phyloP scores from a whole-genome alignment of 2,797 vertebrate genomes.

The Semotilus atromaculatus region DNA sequence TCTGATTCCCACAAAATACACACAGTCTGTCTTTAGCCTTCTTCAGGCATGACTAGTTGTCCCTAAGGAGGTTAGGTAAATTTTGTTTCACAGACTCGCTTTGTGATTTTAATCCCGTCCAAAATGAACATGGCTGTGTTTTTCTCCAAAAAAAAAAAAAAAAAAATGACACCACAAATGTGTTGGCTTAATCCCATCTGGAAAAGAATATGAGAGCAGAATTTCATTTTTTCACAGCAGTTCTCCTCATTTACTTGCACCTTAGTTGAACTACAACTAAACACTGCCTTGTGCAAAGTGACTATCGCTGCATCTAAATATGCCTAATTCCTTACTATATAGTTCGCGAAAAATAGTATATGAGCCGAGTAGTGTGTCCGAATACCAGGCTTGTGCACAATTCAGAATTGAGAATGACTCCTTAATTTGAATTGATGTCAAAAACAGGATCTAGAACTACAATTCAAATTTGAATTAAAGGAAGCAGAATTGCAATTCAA shows the following conservation, averaged over 20 bases:
- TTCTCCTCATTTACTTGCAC: background rate
- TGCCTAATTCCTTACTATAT: background rate
- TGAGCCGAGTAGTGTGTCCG: background rate
- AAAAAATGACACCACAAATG: no score
- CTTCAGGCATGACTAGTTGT: background rate
- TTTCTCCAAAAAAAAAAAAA: background rate
- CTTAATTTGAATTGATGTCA: no score
- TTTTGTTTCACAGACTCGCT: background rate
- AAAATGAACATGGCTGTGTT: background rate
- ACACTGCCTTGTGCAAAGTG: background rate
- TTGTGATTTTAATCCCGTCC: background rate
- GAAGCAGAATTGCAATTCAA: no score
- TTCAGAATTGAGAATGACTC: no score
- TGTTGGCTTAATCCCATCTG: no score
- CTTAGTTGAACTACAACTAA: background rate
- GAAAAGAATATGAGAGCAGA: background rate
- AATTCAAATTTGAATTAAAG: no score
- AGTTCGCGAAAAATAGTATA: background rate
- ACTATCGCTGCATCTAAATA: background rate
- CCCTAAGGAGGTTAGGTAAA: background rate
- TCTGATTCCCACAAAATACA: background rate
- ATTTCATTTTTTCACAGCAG: background rate
- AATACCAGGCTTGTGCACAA: no score
- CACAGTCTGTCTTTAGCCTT: background rate
- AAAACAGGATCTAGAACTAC: no score